phyloP scores from a whole-genome alignment of 2,797 vertebrate genomes.

The Centropyge bicolor region DNA sequence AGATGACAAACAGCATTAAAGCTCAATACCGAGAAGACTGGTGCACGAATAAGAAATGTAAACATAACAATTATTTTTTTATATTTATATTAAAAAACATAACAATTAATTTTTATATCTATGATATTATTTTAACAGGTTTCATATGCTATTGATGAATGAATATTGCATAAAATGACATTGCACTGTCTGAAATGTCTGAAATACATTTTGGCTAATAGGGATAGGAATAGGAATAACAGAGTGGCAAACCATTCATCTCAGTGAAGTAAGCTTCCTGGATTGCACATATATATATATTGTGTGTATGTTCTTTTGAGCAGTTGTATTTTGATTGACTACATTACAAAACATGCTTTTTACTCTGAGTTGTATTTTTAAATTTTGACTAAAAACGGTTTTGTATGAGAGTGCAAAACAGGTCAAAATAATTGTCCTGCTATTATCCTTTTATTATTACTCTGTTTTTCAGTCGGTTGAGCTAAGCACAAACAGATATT shows the following conservation, averaged over 20 bases:
- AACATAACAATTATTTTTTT: no score
- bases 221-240: no score
- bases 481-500: background rate
- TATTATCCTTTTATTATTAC: background rate
- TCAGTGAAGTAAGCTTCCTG: background rate
- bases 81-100: no score
- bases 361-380: conserved; percentile 3
- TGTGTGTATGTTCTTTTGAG: background rate
- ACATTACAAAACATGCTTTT: background rate
- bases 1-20: conserved; percentile 2
- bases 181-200: background rate
- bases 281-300: background rate
- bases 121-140: no score
- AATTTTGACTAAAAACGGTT: background rate
- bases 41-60: background rate
- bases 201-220: background rate
- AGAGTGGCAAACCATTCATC: conserved; percentile 12
- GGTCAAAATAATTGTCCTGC: background rate
- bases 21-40: background rate
- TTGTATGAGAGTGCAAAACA: background rate
- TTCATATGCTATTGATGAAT: conserved; percentile 5
- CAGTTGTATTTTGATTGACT: background rate
- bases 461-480: background rate
- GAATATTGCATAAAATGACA: background rate
- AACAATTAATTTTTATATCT: no score